Evolutionary conservation across 2,113 vertebrate genomes (phyloP).

Genomic region (Dicrurus megarhynchus): DNA sequence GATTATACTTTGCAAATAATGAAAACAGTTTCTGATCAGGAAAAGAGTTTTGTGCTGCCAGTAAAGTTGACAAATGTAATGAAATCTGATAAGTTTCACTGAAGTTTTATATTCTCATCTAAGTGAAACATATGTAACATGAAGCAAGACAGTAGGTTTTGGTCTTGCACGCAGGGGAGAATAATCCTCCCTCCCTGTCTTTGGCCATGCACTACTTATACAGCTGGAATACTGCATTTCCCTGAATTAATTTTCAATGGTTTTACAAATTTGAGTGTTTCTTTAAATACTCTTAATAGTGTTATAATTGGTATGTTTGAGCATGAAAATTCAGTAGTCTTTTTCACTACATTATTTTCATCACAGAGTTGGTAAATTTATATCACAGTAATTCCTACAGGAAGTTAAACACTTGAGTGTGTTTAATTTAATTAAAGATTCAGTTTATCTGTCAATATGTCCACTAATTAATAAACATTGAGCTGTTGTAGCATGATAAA

Average conservation of each 20-base stretch:
- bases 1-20: not conserved
- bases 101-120: not conserved
- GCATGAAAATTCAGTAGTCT: not conserved
- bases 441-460: constrained; percentile 10
- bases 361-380: not conserved
- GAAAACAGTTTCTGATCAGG: not conserved
- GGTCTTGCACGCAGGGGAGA: not conserved
- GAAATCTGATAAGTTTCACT: not conserved
- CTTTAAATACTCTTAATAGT: not conserved
- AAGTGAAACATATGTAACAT: not conserved
- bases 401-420: constrained; percentile 52
- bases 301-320: not conserved
- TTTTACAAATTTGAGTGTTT: not conserved
- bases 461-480: constrained; percentile 26
- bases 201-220: not conserved
- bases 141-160: not conserved
- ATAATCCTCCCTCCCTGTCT: not conserved
- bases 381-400: constrained; percentile 23
- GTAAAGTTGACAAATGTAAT: not conserved
- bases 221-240: not conserved
- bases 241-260: not conserved
- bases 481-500: constrained; percentile 39
- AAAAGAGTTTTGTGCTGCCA: not conserved
- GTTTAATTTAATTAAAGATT: constrained; percentile 53
- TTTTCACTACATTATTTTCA: not conserved